phyloP scores from a whole-genome alignment of 2,888 invertebrate species.

The Aporophyla nigra region DNA sequence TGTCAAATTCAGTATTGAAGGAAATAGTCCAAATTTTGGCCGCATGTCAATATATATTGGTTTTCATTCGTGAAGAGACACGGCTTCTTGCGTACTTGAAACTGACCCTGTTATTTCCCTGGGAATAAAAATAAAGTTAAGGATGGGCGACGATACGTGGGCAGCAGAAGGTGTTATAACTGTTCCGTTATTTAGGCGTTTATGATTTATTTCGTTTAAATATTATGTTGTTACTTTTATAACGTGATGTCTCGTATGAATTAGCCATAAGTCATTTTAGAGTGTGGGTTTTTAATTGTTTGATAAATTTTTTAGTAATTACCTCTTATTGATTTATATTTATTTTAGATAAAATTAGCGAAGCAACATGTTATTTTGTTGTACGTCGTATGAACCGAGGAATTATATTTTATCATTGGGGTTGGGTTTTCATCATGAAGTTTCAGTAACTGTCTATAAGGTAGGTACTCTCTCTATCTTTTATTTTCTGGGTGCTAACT shows the following conservation, averaged over 20 bases:
- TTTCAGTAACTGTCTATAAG: no score
- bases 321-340: not conserved
- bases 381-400: not conserved
- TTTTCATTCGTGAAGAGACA: constrained; percentile 1
- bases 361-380: not conserved
- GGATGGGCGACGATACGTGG: constrained; percentile 49
- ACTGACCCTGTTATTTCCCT: constrained; percentile 62
- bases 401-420: not conserved
- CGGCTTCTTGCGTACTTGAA: constrained; percentile 25
- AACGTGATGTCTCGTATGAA: constrained; percentile 26
- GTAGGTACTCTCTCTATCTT: no score
- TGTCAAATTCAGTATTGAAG: constrained; percentile 17
- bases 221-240: constrained; percentile 47
- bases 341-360: not conserved
- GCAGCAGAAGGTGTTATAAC: constrained; percentile 45
- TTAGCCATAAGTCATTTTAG: constrained; percentile 38
- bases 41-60: constrained; percentile 33
- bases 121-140: constrained; percentile 49
- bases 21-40: constrained; percentile 12
- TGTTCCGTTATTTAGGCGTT: constrained; percentile 34
- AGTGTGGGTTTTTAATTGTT: constrained; percentile 44
- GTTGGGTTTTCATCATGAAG: no score
- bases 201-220: constrained; percentile 48
- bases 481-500: no score
- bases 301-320: constrained; percentile 40